Conservation (phyloP, 2,797 vertebrate genomes). For the Sebastes diploproa region DNA sequence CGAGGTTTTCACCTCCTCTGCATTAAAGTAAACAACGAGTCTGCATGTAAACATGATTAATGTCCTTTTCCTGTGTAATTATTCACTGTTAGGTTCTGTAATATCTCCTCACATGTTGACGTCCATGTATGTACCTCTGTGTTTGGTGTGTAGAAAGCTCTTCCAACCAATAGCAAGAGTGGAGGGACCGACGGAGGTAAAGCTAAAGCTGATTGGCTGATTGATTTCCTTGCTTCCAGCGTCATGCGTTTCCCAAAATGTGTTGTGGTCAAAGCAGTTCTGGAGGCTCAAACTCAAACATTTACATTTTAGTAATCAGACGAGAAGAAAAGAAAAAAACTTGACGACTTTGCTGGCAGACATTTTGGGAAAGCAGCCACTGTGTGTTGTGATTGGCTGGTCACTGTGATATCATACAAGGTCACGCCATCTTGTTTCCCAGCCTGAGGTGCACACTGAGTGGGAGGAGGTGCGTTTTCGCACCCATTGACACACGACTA, state of each 20-base stretch:
- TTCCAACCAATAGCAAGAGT: constrained; percentile 88
- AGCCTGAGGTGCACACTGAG: constrained; percentile 30
- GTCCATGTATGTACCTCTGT: constrained; percentile 81
- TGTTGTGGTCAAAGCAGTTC: constrained; percentile 12
- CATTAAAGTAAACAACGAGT: neutral
- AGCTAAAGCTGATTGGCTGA: constrained; percentile 74
- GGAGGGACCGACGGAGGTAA: constrained; percentile 88
- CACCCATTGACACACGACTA: neutral
- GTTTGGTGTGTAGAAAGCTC: constrained; percentile 91
- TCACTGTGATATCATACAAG: constrained; percentile 53
- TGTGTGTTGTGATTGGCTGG: constrained; percentile 67
- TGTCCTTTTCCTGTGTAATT: neutral
- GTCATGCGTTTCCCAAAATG: constrained; percentile 62
- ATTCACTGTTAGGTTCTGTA: neutral
- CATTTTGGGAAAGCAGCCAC: constrained; percentile 64
- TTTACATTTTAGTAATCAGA: neutral
- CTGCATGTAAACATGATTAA: neutral
- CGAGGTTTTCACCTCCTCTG: no score
- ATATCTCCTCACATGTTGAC: neutral
- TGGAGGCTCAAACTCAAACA: neutral
- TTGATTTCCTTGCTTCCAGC: constrained; percentile 65
- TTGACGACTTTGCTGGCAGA: neutral
- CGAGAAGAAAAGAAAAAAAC: neutral
- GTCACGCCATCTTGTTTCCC: constrained; percentile 20
- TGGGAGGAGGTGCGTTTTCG: neutral